These are phyloP conservation scores for Spicauda simplicius DNA, from an alignment of 2,888 invertebrate genomes.

Conservation along the genomic window DNA sequence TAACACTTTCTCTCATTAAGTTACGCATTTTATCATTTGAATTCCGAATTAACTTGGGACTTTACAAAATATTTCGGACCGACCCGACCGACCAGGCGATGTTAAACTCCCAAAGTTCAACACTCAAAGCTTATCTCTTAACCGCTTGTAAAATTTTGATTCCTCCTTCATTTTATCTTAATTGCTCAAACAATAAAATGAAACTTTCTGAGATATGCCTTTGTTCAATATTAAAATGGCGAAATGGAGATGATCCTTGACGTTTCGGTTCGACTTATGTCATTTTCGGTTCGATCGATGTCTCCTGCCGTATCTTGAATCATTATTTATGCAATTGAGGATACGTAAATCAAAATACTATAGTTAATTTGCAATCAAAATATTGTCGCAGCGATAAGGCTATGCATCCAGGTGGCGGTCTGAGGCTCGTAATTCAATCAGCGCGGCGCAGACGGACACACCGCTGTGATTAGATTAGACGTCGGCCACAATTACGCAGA, in stretches of 20 bases:
- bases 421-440: slow-evolving; percentile 74
- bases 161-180: slow-evolving; percentile 80
- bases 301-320: not conserved
- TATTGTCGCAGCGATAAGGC: slow-evolving; percentile 50
- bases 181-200: slow-evolving; percentile 74
- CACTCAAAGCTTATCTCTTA: slow-evolving; percentile 78
- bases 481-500: slow-evolving; percentile 82
- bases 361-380: slow-evolving; percentile 47
- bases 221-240: slow-evolving; percentile 46
- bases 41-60: slow-evolving; percentile 53
- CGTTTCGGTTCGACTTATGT: slow-evolving; percentile 5
- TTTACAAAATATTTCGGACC: slow-evolving; percentile 56
- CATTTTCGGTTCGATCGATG: not conserved
- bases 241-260: slow-evolving; percentile 40
- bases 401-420: slow-evolving; percentile 49
- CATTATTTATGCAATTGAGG: not conserved
- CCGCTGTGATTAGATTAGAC: slow-evolving; percentile 78
- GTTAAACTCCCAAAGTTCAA: slow-evolving; percentile 74
- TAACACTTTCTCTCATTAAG: slow-evolving; percentile 45
- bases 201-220: slow-evolving; percentile 68
- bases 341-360: slow-evolving; percentile 24
- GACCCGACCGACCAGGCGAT: slow-evolving; percentile 55
- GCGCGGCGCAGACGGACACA: slow-evolving; percentile 75
- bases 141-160: slow-evolving; percentile 81
- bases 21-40: slow-evolving; percentile 54